phyloP scores from a whole-genome alignment of 2,797 vertebrate genomes.

The Selene dorsalis region DNA sequence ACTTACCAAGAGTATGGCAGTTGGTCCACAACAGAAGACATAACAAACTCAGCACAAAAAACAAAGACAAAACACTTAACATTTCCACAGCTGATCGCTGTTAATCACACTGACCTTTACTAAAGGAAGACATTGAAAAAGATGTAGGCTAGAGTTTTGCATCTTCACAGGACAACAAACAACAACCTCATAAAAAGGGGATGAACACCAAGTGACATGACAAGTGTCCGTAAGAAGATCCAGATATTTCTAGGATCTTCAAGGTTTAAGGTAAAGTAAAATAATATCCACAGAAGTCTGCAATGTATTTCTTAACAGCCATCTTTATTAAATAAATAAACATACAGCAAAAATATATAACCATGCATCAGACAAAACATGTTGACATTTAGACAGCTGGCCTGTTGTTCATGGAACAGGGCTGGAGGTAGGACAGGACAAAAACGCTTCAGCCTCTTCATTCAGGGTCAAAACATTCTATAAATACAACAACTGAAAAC shows the following conservation, averaged over 20 bases:
- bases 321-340: constrained; percentile 85
- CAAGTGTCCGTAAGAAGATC: neutral
- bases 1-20: too few species aligned
- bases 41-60: neutral
- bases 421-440: constrained; percentile 82
- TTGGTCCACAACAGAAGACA: neutral
- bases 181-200: neutral
- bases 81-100: too few species aligned
- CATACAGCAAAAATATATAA: constrained; percentile 81
- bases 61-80: too few species aligned
- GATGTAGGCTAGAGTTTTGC: neutral
- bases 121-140: too few species aligned
- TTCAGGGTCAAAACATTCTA: constrained; percentile 70
- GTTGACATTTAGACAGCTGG: constrained; percentile 71
- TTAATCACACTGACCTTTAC: too few species aligned
- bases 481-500: constrained; percentile 72
- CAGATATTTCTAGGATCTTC: neutral
- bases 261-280: constrained; percentile 8
- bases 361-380: constrained; percentile 82
- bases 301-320: constrained; percentile 60
- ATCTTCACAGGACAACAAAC: neutral
- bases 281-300: constrained; percentile 2
- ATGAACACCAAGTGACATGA: neutral
- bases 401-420: constrained; percentile 72
- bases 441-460: constrained; percentile 67